These are phyloP conservation scores for Leptopilina myrica DNA, from an alignment of 2,888 invertebrate species.

Conservation along the genomic window DNA sequence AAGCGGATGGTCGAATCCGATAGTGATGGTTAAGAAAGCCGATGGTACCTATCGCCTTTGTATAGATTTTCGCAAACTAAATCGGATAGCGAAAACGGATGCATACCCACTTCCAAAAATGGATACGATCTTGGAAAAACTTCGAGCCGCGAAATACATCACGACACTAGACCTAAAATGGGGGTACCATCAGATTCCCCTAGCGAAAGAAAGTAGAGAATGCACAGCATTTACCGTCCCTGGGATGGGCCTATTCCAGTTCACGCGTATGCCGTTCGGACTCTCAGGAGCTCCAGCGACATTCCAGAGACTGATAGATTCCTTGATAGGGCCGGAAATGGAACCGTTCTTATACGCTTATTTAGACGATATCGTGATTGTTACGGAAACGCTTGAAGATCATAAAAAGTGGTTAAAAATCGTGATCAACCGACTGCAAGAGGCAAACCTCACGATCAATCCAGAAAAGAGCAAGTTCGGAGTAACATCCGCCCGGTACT, in stretches of 20 bases:
- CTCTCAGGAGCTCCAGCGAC: too few species aligned
- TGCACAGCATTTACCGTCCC: conserved; percentile 60
- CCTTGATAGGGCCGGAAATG: too few species aligned
- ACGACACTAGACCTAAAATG: conserved; percentile 64
- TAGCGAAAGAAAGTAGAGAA: conserved; percentile 51
- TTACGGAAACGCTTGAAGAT: background rate
- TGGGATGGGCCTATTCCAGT: too few species aligned
- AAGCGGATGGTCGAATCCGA: conserved; percentile 40
- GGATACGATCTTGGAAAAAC: conserved; percentile 60
- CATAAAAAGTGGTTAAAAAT: background rate
- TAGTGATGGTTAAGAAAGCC: conserved; percentile 41
- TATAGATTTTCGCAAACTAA: conserved; percentile 65
- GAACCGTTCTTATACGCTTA: too few species aligned
- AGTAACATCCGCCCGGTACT: too few species aligned
- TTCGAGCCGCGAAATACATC: conserved; percentile 63
- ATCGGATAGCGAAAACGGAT: conserved; percentile 61
- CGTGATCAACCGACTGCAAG: too few species aligned
- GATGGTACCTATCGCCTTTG: conserved; percentile 47
- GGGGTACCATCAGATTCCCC: conserved; percentile 63
- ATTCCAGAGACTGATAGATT: too few species aligned
- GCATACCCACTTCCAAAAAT: conserved; percentile 66
- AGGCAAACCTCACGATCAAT: too few species aligned
- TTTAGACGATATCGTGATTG: too few species aligned
- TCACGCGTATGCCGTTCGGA: too few species aligned
- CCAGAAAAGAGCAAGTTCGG: too few species aligned